Conservation (phyloP, 1,140 invertebrate species). For the Acromyrmex heyeri region DNA sequence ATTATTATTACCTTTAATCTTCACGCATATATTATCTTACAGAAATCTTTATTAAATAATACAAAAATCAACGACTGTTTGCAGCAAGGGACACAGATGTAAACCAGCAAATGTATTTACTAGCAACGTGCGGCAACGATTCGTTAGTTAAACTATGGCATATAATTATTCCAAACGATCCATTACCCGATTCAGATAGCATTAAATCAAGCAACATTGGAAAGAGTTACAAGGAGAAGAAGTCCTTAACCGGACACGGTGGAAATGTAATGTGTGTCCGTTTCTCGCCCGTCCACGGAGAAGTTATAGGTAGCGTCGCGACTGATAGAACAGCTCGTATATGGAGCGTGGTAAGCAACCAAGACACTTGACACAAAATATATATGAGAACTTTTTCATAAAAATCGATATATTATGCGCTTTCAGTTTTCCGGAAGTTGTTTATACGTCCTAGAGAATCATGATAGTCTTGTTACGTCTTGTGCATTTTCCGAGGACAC, state of each 20-base stretch:
- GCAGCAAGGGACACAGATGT: conserved; percentile 73
- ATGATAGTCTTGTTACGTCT: conserved; percentile 87
- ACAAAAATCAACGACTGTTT: neutral
- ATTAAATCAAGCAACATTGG: conserved; percentile 19
- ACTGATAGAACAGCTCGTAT: conserved; percentile 89
- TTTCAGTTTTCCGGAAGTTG: conserved; percentile 86
- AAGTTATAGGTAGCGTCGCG: conserved; percentile 88
- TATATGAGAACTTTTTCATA: neutral
- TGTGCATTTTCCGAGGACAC: conserved; percentile 87
- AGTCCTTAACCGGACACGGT: conserved; percentile 86
- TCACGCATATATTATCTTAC: neutral
- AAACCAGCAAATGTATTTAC: conserved; percentile 85
- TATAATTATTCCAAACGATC: conserved; percentile 82
- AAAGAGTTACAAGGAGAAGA: conserved; percentile 70
- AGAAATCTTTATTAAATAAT: conserved; percentile 2
- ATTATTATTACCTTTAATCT: conserved; percentile 4
- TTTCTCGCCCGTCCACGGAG: conserved; percentile 87
- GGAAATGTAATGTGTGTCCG: conserved; percentile 88
- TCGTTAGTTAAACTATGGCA: conserved; percentile 91
- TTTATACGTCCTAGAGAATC: conserved; percentile 87
- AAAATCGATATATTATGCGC: neutral
- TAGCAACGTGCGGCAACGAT: conserved; percentile 92
- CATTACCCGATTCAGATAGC: conserved; percentile 20
- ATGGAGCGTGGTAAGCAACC: conserved; percentile 88
- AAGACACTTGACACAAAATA: neutral